Conservation (phyloP, 2,797 vertebrate genomes). For the Heterohyrax brucei region DNA sequence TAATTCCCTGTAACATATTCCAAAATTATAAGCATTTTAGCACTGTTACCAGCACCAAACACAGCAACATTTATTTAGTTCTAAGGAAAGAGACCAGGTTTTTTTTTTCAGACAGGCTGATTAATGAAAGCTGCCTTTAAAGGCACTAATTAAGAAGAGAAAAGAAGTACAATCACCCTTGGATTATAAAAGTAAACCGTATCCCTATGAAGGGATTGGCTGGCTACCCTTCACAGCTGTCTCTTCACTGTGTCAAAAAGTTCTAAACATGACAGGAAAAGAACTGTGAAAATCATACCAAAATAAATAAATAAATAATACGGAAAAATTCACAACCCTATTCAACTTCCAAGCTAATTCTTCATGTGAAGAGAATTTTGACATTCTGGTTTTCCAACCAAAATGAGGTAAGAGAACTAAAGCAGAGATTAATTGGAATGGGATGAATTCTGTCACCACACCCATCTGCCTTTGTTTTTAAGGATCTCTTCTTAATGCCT, state of each 20-base stretch:
- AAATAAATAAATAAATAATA: slow-evolving; percentile 58
- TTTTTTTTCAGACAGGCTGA: slow-evolving; percentile 48
- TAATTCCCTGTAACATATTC: background rate
- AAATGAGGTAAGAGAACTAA: background rate
- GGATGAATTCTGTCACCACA: background rate
- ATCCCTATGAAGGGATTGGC: slow-evolving; percentile 44
- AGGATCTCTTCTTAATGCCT: background rate
- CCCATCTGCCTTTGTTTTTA: background rate
- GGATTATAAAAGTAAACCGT: slow-evolving; percentile 9
- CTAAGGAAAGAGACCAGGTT: background rate
- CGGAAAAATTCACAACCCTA: slow-evolving; percentile 8
- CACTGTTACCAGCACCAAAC: background rate
- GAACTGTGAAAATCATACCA: slow-evolving; percentile 62
- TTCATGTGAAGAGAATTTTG: background rate
- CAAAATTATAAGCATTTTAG: background rate
- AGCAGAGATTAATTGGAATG: background rate
- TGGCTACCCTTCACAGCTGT: slow-evolving; percentile 56
- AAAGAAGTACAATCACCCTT: slow-evolving; percentile 13
- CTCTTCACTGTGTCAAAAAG: slow-evolving; percentile 50
- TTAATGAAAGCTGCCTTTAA: slow-evolving; percentile 48
- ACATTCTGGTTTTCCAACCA: background rate
- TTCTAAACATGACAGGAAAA: slow-evolving; percentile 66
- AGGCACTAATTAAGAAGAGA: slow-evolving; percentile 76
- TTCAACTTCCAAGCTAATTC: background rate
- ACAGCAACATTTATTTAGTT: slow-evolving; percentile 7